A percentile compares a stretch with the other conserved stretches of the same genome.
Evolutionary conservation across 2,888 invertebrate species (phyloP).

Genomic region (Actias luna): DNA sequence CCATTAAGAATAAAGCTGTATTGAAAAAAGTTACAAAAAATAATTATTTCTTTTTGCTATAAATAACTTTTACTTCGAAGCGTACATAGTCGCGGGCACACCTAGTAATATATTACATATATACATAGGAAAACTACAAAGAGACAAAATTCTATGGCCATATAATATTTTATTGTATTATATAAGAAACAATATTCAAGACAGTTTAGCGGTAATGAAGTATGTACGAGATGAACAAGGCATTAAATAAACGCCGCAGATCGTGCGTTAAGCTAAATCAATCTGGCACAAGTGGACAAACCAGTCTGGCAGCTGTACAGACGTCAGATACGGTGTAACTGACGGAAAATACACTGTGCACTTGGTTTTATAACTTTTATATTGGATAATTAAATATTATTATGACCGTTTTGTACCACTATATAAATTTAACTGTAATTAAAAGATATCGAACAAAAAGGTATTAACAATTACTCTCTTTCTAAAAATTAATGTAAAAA

Average conservation of each 20-base stretch:
- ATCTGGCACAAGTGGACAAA: conserved; percentile 79
- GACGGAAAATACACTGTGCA: conserved; percentile 41
- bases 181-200: background rate
- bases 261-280: conserved; percentile 78
- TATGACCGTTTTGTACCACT: background rate
- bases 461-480: no score
- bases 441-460: background rate
- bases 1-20: no score
- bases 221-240: conserved; percentile 49
- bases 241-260: conserved; percentile 57
- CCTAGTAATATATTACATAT: no score
- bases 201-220: conserved; percentile 61
- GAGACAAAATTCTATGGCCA: background rate
- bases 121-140: background rate
- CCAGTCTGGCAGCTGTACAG: conserved; percentile 79
- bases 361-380: conserved; percentile 10
- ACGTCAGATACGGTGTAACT: conserved; percentile 60
- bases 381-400: background rate
- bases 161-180: background rate
- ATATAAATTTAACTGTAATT: background rate
- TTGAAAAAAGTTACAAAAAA: no score
- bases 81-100: no score
- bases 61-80: no score
- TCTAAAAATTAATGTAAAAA: background rate
- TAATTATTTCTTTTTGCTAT: no score